Percentiles rank a stretch among this genome's conserved stretches.
phyloP scores from a whole-genome alignment of 2,888 invertebrate genomes.

The Drosophila greeni region DNA sequence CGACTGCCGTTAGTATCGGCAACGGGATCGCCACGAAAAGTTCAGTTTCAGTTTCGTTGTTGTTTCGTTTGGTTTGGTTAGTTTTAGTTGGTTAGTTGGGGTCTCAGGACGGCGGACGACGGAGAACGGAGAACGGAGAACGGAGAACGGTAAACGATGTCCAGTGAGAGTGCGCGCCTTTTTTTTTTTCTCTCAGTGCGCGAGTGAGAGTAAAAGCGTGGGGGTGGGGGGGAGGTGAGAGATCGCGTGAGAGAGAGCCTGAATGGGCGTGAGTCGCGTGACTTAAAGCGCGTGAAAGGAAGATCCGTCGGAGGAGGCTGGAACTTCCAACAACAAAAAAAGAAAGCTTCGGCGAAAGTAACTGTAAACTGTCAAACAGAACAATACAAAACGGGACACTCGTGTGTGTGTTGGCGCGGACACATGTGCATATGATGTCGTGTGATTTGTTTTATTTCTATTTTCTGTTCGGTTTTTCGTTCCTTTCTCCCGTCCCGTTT shows the following conservation, averaged over 20 bases:
- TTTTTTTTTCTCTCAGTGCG: conserved; percentile 29
- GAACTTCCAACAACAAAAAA: conserved; percentile 36
- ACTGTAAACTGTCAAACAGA: conserved; percentile 9
- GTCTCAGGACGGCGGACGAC: conserved; percentile 37
- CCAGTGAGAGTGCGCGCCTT: conserved; percentile 10
- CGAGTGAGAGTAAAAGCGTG: conserved; percentile 1
- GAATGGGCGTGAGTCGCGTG: conserved; percentile 7
- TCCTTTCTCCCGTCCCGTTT: conserved; percentile 29
- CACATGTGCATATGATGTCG: conserved; percentile 33
- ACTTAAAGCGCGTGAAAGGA: conserved; percentile 3
- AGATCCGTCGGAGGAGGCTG: conserved; percentile 14
- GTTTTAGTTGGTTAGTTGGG: conserved; percentile 47
- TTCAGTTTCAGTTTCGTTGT: conserved; percentile 74
- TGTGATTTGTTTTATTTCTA: conserved; percentile 27
- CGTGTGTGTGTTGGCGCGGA: conserved; percentile 7
- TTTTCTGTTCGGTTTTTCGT: conserved; percentile 6
- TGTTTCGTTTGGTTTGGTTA: conserved; percentile 51
- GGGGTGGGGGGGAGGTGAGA: not conserved
- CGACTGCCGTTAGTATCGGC: conserved; percentile 71
- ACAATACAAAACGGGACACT: conserved; percentile 6
- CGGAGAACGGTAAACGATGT: conserved; percentile 23
- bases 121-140: conserved; percentile 23
- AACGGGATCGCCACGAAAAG: conserved; percentile 72
- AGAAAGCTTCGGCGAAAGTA: conserved; percentile 18
- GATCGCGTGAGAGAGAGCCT: conserved; percentile 9